A percentile compares a stretch with the other conserved stretches of the same genome.
These are phyloP conservation scores for Byasa hedistus DNA, from an alignment of 2,888 invertebrate genomes.

Conservation along the genomic window DNA sequence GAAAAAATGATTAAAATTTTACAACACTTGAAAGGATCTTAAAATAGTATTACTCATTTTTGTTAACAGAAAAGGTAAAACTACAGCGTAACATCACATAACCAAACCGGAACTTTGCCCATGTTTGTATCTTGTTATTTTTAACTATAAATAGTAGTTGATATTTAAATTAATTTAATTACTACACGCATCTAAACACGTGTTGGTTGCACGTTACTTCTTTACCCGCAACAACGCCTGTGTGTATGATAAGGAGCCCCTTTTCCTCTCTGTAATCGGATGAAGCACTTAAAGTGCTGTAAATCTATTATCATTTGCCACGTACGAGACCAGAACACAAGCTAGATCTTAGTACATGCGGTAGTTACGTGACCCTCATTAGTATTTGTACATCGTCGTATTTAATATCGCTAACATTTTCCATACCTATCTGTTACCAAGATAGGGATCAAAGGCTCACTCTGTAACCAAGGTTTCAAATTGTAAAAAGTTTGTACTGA, in stretches of 20 bases:
- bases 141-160: background rate
- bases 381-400: background rate
- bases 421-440: too few species aligned
- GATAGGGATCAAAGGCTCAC: too few species aligned
- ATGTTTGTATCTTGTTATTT: background rate
- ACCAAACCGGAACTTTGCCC: too few species aligned
- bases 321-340: constrained; percentile 26
- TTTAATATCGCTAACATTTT: too few species aligned
- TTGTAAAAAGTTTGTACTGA: too few species aligned
- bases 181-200: constrained; percentile 9
- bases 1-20: too few species aligned
- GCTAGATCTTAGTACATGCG: constrained; percentile 11
- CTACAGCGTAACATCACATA: too few species aligned
- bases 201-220: constrained; percentile 24
- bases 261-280: constrained; percentile 46
- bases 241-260: constrained; percentile 25
- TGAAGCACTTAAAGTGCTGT: constrained; percentile 53
- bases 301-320: constrained; percentile 40
- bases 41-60: background rate
- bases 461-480: too few species aligned
- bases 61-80: background rate
- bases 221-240: constrained; percentile 24
- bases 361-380: background rate
- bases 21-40: background rate
- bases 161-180: constrained; percentile 1